A percentile compares a stretch with the other conserved stretches of the same genome.
phyloP scores from a whole-genome alignment of 2,888 invertebrate species.

The Podotricha telesiphe region DNA sequence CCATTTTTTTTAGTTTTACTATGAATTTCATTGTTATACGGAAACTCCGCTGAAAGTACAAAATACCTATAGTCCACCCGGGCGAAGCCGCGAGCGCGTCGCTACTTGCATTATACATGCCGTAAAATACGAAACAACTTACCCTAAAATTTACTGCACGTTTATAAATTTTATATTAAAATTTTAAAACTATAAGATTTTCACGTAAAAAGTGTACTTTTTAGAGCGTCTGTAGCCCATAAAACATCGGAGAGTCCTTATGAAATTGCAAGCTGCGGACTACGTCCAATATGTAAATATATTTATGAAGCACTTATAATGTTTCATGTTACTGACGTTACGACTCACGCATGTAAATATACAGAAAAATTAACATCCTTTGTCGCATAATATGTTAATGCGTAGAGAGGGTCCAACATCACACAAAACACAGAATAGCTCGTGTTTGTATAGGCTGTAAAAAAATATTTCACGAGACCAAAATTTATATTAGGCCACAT shows the following conservation, averaged over 20 bases:
- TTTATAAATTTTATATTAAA: slow-evolving; percentile 15
- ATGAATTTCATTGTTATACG: no score
- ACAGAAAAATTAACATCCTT: slow-evolving; percentile 31
- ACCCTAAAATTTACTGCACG: background rate
- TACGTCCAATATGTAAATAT: slow-evolving; percentile 27
- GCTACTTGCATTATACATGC: background rate
- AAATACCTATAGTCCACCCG: no score
- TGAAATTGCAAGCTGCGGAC: slow-evolving; percentile 20
- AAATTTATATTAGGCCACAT: slow-evolving; percentile 24
- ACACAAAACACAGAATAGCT: slow-evolving; percentile 33
- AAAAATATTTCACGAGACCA: slow-evolving; percentile 22
- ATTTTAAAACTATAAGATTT: slow-evolving; percentile 15
- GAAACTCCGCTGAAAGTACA: no score
- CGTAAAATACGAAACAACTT: background rate
- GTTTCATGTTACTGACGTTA: slow-evolving; percentile 18
- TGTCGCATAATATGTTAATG: slow-evolving; percentile 38
- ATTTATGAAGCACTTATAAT: slow-evolving; percentile 28
- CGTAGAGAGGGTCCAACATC: slow-evolving; percentile 27
- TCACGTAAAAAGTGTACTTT: slow-evolving; percentile 18
- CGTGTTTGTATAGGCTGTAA: slow-evolving; percentile 35
- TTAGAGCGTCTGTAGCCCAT: slow-evolving; percentile 23
- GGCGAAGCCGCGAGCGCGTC: no score
- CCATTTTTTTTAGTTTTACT: no score
- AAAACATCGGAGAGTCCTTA: slow-evolving; percentile 27
- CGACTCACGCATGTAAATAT: slow-evolving; percentile 34